Evolutionary conservation across 2,888 invertebrate species (phyloP).

Genomic region (Vanessa cardui): DNA sequence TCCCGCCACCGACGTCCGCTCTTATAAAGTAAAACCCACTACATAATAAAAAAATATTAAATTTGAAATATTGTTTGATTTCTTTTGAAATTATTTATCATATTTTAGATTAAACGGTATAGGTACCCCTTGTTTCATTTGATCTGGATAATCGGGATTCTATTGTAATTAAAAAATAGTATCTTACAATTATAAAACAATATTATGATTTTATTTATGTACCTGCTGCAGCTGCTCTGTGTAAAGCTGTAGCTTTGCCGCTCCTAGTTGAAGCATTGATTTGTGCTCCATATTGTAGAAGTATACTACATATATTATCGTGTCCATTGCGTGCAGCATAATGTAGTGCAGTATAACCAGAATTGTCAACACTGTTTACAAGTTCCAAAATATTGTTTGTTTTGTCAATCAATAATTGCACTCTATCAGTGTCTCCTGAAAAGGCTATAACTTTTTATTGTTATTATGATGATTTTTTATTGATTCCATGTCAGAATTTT

Average conservation of each 20-base stretch:
- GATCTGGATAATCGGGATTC: too few relatives aligned
- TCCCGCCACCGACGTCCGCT: too few relatives aligned
- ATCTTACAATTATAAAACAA: too few relatives aligned
- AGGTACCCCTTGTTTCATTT: too few relatives aligned
- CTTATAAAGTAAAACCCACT: too few relatives aligned
- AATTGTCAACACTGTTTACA: conserved; percentile 86
- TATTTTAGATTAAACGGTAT: too few relatives aligned
- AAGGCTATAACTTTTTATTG: conserved; percentile 82
- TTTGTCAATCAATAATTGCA: conserved; percentile 81
- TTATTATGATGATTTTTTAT: neutral
- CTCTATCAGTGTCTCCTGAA: conserved; percentile 87
- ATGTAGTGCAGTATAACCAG: conserved; percentile 94
- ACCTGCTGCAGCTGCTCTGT: conserved; percentile 88
- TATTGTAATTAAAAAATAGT: too few relatives aligned
- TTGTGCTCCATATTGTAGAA: conserved; percentile 87
- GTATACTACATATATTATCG: conserved; percentile 85
- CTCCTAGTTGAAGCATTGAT: conserved; percentile 89
- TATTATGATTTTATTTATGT: neutral
- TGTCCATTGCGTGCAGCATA: conserved; percentile 94
- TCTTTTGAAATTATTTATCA: too few relatives aligned
- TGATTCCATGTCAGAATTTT: neutral
- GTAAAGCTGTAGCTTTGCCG: conserved; percentile 90
- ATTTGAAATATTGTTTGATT: too few relatives aligned
- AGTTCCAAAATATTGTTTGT: conserved; percentile 73
- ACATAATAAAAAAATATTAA: too few relatives aligned